A percentile compares a stretch with the other conserved stretches of the same genome.
Evolutionary conservation across 1,140 invertebrate species (phyloP).

Genomic region (Aricia agestis): DNA sequence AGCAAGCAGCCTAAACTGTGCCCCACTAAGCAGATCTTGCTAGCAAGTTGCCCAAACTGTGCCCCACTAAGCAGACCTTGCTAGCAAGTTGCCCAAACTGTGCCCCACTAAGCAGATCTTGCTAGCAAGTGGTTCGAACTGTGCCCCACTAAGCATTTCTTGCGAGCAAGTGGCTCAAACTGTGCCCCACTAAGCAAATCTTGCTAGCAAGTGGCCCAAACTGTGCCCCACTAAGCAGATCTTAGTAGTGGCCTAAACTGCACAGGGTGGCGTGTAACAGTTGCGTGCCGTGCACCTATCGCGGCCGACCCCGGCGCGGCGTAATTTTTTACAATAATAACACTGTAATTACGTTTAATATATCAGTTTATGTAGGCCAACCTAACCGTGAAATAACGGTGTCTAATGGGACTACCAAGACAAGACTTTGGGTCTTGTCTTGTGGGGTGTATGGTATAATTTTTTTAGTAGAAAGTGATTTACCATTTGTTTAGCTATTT

Average conservation of each 20-base stretch:
- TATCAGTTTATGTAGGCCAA: conserved; percentile 20
- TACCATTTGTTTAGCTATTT: not conserved
- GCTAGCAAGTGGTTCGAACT: too few species aligned
- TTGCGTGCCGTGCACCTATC: conserved; percentile 19
- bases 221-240: not conserved
- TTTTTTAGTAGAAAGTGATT: not conserved
- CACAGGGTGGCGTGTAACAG: not conserved
- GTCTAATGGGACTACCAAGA: not conserved
- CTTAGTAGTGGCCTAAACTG: not conserved
- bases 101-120: too few species aligned
- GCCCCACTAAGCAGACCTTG: too few species aligned
- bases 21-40: too few species aligned
- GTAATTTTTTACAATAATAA: conserved; percentile 24
- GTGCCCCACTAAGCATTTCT: too few species aligned
- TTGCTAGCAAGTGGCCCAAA: too few species aligned
- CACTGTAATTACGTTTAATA: conserved; percentile 19
- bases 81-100: too few species aligned
- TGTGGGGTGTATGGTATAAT: not conserved
- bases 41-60: too few species aligned
- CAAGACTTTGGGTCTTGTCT: too few species aligned
- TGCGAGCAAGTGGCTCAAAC: too few species aligned
- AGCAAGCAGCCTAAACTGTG: too few species aligned
- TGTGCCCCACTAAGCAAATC: too few species aligned
- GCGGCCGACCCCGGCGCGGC: conserved; percentile 11
- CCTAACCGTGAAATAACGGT: conserved; percentile 8